Evolutionary conservation across 2,888 invertebrate species (phyloP), one percentile per base, ranked within the genome.

Genomic region (Lacanobia oleracea): DNA sequence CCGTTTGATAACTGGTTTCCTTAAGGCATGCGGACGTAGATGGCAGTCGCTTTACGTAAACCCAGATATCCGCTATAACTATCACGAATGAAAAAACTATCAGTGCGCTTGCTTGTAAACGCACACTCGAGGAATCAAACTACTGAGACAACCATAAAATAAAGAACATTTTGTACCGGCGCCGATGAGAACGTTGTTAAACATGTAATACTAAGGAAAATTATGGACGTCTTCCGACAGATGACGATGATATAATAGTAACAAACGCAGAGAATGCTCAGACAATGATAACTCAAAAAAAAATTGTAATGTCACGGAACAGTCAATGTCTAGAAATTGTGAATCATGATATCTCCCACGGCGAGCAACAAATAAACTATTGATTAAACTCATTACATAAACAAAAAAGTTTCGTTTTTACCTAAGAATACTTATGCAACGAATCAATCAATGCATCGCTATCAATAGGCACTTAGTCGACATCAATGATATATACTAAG

Each of bases 401-500:
- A 84, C 69, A 67, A 75, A 80, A 74, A 61, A n/a, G 37, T 63
- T 81, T 70, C 45, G 48, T 62, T 76, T 86, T 72, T 72, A 61
- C 60, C 45, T 67, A 69, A 72, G 63, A 69, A 67, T 60, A 59
- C 74, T 86, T 86, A 86, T 75, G 85, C 79, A 86, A 88, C 57
- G 60, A 76, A 72, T 77, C 71, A 79, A 73, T 84, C 71, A 82
- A 77, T 79, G 67, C 67, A 72, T 63, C 45, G 33, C 72, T 76
- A 82, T 78, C 64, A 75, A 71, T 80, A 81, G 69, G 65, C 71
- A 79, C 75, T 82, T 72, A 70, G 77, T 80, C 72, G 64, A 82
- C 74, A 85, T 82, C 81, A 86, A 53, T 73, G 77, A 72, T 67
- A 33, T 68, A 51, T 23, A 21, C 62, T 67, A 72, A 72, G 83